These are phyloP conservation scores for Brachypalpus laphriformis DNA, from an alignment of 2,888 invertebrate genomes.

Conservation along the genomic window DNA sequence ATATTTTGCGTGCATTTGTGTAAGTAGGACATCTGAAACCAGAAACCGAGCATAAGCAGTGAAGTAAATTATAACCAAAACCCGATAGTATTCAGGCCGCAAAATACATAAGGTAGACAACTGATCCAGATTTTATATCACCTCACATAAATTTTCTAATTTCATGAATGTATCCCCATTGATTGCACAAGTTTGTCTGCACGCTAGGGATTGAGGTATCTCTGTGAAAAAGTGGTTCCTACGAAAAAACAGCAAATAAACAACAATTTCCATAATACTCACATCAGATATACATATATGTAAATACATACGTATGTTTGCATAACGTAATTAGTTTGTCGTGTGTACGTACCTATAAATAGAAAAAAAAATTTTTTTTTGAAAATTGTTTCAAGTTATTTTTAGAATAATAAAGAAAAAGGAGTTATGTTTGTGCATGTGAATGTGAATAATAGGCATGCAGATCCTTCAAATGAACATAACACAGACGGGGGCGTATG, in stretches of 20 bases:
- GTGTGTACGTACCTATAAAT: slow-evolving; percentile 53
- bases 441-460: neutral
- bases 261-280: slow-evolving; percentile 26
- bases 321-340: slow-evolving; percentile 41
- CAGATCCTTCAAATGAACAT: slow-evolving; percentile 30
- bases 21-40: neutral
- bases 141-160: neutral
- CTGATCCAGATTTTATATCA: neutral
- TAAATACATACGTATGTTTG: slow-evolving; percentile 6
- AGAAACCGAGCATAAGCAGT: neutral
- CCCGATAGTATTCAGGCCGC: neutral
- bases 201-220: neutral
- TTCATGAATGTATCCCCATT: neutral
- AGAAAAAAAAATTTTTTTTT: slow-evolving; percentile 11
- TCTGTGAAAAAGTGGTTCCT: neutral
- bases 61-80: neutral
- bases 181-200: neutral
- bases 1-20: neutral
- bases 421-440: neutral
- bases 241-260: slow-evolving; percentile 5
- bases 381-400: slow-evolving; percentile 40
- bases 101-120: neutral
- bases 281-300: neutral
- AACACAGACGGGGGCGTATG: neutral
- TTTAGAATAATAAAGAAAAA: slow-evolving; percentile 39